These are phyloP conservation scores for Sakesphorus luctuosus DNA, from an alignment of 2,113 vertebrate species.

Conservation along the genomic window DNA sequence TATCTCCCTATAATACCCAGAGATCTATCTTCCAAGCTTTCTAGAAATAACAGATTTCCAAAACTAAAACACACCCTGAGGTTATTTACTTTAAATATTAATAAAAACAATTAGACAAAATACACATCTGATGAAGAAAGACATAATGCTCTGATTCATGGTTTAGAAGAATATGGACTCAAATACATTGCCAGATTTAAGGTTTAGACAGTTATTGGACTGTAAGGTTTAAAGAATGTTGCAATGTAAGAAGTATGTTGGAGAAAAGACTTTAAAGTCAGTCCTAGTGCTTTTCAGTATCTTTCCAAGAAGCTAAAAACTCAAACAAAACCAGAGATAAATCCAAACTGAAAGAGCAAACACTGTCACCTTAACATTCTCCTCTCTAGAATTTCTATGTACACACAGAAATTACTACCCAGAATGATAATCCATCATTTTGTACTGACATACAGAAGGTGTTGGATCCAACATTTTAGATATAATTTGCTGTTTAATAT, in stretches of 20 bases:
- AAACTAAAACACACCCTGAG: background rate
- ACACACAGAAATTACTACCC: background rate
- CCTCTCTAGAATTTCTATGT: background rate
- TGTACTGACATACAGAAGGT: background rate
- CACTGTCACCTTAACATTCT: background rate
- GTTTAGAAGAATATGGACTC: background rate
- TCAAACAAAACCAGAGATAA: background rate
- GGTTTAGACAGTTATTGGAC: background rate
- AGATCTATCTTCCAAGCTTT: background rate
- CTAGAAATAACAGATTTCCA: background rate
- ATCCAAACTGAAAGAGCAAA: background rate
- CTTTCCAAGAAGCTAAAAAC: background rate
- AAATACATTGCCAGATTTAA: background rate
- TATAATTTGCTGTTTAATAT: background rate
- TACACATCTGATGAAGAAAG: background rate
- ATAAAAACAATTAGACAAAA: background rate
- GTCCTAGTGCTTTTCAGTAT: background rate
- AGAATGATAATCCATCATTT: background rate
- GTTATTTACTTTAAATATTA: background rate
- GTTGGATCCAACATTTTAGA: background rate
- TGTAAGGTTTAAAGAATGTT: background rate
- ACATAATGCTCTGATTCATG: background rate
- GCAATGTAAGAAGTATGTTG: background rate
- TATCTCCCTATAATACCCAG: background rate
- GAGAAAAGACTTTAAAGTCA: background rate